phyloP scores from a whole-genome alignment of 1,140 invertebrate species.

The Octopus bimaculoides region DNA sequence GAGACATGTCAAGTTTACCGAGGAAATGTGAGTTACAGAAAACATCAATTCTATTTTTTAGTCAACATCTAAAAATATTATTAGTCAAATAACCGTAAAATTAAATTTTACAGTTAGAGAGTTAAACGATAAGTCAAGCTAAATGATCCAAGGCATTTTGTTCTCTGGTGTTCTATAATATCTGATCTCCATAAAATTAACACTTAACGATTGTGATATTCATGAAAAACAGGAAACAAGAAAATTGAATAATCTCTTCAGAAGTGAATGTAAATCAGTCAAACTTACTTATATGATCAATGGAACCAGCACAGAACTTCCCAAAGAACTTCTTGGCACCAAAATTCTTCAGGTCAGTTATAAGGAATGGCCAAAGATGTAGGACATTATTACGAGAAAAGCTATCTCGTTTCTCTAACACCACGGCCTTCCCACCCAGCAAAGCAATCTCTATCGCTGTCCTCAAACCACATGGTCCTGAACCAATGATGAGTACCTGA shows the following conservation, averaged over 20 bases:
- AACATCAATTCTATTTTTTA: too few species aligned
- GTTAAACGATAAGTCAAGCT: too few species aligned
- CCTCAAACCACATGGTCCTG: conserved; percentile 91
- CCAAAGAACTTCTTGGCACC: conserved; percentile 99
- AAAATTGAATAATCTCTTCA: background rate
- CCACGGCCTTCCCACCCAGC: conserved; percentile 76
- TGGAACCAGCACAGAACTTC: conserved; percentile 97
- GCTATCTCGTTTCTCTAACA: conserved; percentile 57
- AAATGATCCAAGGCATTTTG: too few species aligned
- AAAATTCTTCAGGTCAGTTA: conserved; percentile 88
- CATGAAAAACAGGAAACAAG: too few species aligned
- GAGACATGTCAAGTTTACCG: too few species aligned
- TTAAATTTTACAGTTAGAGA: too few species aligned
- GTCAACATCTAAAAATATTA: too few species aligned
- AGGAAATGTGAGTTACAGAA: too few species aligned
- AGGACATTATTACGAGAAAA: conserved; percentile 88
- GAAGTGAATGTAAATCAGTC: background rate
- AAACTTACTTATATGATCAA: conserved; percentile 90
- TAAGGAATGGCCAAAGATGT: conserved; percentile 98
- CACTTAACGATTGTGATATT: too few species aligned
- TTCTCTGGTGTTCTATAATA: too few species aligned
- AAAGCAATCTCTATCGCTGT: conserved; percentile 95
- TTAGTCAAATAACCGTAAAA: too few species aligned
- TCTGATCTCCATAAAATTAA: too few species aligned
- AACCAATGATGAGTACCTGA: conserved; percentile 80